Base-by-base conservation (phyloP, 1,140 invertebrate genomes). In the Phortica variegata region DNA sequence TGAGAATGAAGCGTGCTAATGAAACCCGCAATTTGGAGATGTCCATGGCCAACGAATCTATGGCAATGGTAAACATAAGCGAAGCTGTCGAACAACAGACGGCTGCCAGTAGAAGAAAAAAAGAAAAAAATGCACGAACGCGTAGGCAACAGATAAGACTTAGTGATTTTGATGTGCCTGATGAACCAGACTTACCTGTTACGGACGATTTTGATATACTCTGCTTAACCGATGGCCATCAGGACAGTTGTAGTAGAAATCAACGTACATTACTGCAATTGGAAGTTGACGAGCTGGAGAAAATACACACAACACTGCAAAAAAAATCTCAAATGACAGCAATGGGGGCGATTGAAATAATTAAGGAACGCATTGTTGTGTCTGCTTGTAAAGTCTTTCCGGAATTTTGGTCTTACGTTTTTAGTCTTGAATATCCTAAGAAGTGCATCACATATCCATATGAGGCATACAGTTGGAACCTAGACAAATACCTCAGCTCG, bases 231-330 rank as follows among this genome's bases (percentile, higher is more conserved):
- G 59, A 50, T 12, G 41, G 49, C 4, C 46, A 44, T 6, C 1
- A 20, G 10, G 12, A 9, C 13, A 8, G 15, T 36, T 19, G 21
- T 7, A 16, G 26, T 15, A 33, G 53, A n/a, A 66, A 61, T 7
- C 56, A 61, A 13, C 46, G 58, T 3, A 58, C 42, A 1, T 50
- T 61, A 0, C 60, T 73, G 20, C 54, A 73, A 31, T 6, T 52
- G 7, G 70, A 73, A 20, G 43, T 73, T 1, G 55, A 66, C n/a
- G 50, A 61, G 10, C 19, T 73, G 20, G 40, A 70, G 9, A 47
- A 65, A 0, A 19, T 44, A 2, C 40, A 65, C 17, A 58, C 65
- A 1, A 54, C 70, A 45, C n/a, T 73, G 13, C 51, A 65, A n/a
- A 31, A 54, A 9, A 44, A 53, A n/a, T n/a, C 33, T 7, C 19